Evolutionary conservation across 2,797 vertebrate genomes (phyloP).

Genomic region (Anguilla anguilla): DNA sequence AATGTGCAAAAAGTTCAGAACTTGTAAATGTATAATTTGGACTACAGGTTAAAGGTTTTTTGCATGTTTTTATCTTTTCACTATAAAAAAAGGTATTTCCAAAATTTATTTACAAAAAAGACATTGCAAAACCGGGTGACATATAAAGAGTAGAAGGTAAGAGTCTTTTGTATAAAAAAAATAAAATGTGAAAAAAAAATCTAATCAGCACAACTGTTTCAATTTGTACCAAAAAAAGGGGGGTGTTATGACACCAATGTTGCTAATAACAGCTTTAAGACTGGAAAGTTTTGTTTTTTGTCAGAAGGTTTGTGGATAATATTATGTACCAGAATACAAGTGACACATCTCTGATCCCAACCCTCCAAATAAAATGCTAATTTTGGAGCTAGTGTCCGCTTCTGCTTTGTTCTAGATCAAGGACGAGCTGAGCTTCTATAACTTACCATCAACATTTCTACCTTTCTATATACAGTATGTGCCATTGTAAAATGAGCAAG

Average conservation of each 20-base stretch:
- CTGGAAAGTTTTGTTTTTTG: slow-evolving; percentile 77
- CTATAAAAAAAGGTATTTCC: slow-evolving; percentile 93
- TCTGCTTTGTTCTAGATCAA: slow-evolving; percentile 54
- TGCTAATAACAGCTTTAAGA: slow-evolving; percentile 89
- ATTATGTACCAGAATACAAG: slow-evolving; percentile 94
- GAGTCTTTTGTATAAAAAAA: slow-evolving; percentile 71
- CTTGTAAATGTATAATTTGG: slow-evolving; percentile 98
- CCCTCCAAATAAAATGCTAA: slow-evolving; percentile 99
- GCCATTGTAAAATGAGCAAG: neutral
- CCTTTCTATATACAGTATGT: neutral
- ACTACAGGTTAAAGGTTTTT: slow-evolving; percentile 90
- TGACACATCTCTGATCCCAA: slow-evolving; percentile 95
- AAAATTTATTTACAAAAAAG: slow-evolving; percentile 86
- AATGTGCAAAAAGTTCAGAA: slow-evolving; percentile 91
- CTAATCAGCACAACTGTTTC: slow-evolving; percentile 97
- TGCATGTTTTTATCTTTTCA: slow-evolving; percentile 99
- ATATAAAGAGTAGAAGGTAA: slow-evolving; percentile 80
- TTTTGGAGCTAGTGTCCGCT: slow-evolving; percentile 92
- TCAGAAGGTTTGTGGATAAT: slow-evolving; percentile 90
- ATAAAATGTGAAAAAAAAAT: slow-evolving; percentile 60
- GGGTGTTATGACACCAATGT: slow-evolving; percentile 69
- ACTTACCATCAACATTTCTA: neutral
- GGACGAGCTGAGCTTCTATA: neutral
- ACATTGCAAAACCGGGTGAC: slow-evolving; percentile 87
- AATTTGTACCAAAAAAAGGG: slow-evolving; percentile 94